Evolutionary conservation across 92 coral and sea anemone species (phyloP).

Genomic region (Phenganax marumi): DNA sequence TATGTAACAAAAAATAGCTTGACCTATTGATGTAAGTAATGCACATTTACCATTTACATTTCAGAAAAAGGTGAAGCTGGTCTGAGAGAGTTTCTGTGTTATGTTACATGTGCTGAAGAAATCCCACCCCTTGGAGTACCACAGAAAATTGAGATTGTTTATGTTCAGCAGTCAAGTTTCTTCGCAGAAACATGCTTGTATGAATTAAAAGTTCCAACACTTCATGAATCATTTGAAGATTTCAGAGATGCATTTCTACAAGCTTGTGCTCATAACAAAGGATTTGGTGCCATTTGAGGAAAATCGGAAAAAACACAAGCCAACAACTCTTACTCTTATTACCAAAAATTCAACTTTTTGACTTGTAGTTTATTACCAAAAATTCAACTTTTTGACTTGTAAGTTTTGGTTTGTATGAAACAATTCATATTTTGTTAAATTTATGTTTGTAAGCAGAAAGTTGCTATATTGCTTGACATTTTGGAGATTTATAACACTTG

Average conservation of each 20-base stretch:
- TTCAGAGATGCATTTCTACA: slow-evolving; percentile 3
- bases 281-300: background rate
- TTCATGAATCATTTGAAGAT: background rate
- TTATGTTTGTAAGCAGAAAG: background rate
- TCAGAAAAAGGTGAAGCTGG: slow-evolving; percentile 32
- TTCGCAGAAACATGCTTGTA: slow-evolving; percentile 4
- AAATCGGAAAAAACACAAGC: background rate
- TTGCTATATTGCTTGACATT: background rate
- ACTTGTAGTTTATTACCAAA: too few relatives aligned
- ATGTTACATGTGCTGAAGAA: slow-evolving; percentile 24
- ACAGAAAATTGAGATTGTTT: slow-evolving; percentile 11
- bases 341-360: background rate
- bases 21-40: background rate
- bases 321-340: background rate
- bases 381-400: too few relatives aligned
- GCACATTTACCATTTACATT: background rate
- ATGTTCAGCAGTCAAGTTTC: background rate
- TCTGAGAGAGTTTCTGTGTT: background rate
- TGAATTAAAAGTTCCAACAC: slow-evolving; percentile 5
- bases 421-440: background rate
- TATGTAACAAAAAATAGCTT: too few relatives aligned
- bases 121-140: slow-evolving; percentile 36
- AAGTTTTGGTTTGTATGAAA: too few relatives aligned
- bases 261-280: slow-evolving; percentile 15
- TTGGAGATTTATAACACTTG: background rate